phyloP scores from a whole-genome alignment of 2,113 vertebrate species.

The Varanus salvator region DNA sequence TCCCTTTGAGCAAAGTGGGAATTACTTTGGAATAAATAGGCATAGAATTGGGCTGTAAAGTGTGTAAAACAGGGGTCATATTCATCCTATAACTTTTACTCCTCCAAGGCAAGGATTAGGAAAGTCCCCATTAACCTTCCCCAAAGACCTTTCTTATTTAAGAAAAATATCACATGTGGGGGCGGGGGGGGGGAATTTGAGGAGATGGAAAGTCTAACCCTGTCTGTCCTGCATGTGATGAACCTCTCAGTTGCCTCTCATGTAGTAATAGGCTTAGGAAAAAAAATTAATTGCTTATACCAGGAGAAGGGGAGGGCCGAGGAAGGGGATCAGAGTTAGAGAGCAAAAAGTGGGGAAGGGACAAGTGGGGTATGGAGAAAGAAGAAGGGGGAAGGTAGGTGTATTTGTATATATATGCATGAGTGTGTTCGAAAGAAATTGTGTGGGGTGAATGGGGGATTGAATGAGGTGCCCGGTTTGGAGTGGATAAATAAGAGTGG shows the following conservation, averaged over 20 bases:
- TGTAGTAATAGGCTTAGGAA: neutral
- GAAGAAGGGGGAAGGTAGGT: no score
- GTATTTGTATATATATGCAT: no score
- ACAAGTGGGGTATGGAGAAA: neutral
- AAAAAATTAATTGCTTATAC: neutral
- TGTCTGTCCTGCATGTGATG: neutral
- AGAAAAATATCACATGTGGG: neutral
- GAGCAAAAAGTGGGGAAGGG: neutral
- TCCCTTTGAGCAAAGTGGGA: neutral
- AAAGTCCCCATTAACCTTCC: no score
- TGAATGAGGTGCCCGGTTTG: no score
- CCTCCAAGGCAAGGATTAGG: no score
- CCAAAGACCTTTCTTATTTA: neutral
- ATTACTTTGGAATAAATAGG: neutral
- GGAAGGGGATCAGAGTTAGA: neutral
- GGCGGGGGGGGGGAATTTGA: neutral
- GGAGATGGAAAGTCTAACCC: neutral
- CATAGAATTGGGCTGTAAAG: neutral
- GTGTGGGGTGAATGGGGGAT: no score
- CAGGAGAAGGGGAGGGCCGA: neutral
- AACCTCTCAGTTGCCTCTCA: neutral
- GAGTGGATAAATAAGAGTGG: no score
- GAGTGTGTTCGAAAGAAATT: no score
- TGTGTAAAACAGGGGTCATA: neutral
- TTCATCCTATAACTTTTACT: neutral